These are phyloP conservation scores for Babylonia areolata DNA, from an alignment of 1,140 invertebrate species.

Conservation along the genomic window DNA sequence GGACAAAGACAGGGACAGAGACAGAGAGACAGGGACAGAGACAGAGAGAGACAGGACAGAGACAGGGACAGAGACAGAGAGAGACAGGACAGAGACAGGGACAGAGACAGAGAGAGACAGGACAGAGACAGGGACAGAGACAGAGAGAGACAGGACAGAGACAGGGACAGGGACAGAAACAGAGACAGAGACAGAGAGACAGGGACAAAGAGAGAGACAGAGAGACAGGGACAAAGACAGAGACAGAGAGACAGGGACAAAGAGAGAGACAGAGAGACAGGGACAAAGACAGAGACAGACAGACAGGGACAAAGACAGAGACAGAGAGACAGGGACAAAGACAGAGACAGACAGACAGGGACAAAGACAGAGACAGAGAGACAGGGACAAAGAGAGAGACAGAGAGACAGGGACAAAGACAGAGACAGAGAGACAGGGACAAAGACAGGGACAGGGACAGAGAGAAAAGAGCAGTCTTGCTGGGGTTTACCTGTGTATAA, in stretches of 20 bases:
- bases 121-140: not conserved
- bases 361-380: not conserved
- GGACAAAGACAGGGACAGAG: not conserved
- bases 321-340: not conserved
- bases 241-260: not conserved
- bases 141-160: not conserved
- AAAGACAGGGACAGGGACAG: not conserved
- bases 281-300: not conserved
- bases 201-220: not conserved
- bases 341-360: not conserved
- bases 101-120: not conserved
- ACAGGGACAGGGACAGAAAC: not conserved
- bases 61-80: not conserved
- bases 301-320: not conserved
- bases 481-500: slow-evolving; percentile 87
- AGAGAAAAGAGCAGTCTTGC: not conserved
- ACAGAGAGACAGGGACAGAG: not conserved
- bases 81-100: not conserved
- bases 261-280: slow-evolving; percentile 10
- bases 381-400: not conserved
- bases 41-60: not conserved
- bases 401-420: not conserved
- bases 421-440: not conserved
- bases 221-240: not conserved
- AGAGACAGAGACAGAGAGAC: not conserved